These are phyloP conservation scores for Okapia johnstoni DNA, from an alignment of 2,113 vertebrate genomes.

Conservation along the genomic window DNA sequence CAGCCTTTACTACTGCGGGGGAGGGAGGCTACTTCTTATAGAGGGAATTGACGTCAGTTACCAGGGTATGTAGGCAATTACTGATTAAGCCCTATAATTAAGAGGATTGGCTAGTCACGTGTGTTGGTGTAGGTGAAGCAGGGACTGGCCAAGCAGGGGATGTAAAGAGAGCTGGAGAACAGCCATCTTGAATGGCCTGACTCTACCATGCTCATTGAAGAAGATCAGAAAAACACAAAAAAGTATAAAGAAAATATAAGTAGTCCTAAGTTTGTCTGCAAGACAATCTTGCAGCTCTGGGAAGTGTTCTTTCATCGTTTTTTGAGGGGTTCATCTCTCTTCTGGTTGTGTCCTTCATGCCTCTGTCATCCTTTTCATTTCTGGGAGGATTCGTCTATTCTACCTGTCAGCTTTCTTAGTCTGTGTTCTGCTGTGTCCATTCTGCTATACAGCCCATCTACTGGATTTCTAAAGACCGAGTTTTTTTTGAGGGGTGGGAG, in stretches of 20 bases:
- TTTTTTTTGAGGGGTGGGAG: background rate
- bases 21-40: background rate
- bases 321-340: background rate
- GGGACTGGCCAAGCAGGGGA: background rate
- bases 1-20: background rate
- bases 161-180: background rate
- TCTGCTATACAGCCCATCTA: background rate
- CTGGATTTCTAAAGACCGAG: background rate
- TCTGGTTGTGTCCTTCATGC: background rate
- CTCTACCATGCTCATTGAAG: background rate
- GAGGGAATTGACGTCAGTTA: background rate
- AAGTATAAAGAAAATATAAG: constrained; percentile 17
- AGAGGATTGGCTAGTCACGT: background rate
- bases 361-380: background rate
- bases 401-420: background rate
- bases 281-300: background rate
- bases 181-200: background rate
- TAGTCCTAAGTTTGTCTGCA: background rate
- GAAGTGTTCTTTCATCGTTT: background rate
- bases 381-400: background rate
- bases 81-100: background rate
- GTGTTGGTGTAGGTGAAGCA: background rate
- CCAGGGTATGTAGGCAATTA: background rate
- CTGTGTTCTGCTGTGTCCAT: background rate
- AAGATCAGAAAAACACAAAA: background rate